Conservation (phyloP, 2,888 invertebrate species). For the Lithodes maja region DNA sequence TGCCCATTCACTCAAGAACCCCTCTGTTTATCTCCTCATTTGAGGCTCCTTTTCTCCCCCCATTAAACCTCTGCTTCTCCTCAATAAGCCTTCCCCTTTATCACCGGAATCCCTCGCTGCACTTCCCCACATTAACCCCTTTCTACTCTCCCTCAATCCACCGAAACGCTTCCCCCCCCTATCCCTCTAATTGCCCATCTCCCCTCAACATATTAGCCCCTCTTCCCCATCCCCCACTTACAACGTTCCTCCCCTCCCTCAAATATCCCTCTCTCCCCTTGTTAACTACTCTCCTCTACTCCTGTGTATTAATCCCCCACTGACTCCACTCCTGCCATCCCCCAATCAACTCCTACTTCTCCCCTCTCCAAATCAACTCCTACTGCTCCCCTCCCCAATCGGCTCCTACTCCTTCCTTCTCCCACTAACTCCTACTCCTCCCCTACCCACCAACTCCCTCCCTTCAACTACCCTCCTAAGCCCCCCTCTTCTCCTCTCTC, state of each 20-base stretch:
- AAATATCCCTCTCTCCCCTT: background rate
- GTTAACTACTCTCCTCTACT: background rate
- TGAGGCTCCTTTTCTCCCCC: background rate
- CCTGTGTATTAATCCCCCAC: no score
- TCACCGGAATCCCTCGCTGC: background rate
- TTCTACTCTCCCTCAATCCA: background rate
- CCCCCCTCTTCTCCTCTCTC: background rate
- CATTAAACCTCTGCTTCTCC: no score
- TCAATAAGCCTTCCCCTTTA: no score
- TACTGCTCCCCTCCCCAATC: background rate
- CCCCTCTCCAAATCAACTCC: background rate
- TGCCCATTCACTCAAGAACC: no score
- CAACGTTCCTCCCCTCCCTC: background rate
- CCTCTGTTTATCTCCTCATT: no score
- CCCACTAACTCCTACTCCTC: background rate
- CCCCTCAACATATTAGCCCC: background rate
- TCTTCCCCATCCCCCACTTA: background rate
- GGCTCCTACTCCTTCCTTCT: background rate
- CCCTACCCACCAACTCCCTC: background rate
- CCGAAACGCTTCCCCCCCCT: no score
- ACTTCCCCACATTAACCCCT: background rate
- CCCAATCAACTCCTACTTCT: background rate
- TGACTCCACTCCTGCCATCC: background rate
- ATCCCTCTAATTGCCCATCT: no score
- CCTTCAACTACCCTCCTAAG: background rate